phyloP scores from a whole-genome alignment of 2,113 vertebrate genomes.

The Dromas ardeola region DNA sequence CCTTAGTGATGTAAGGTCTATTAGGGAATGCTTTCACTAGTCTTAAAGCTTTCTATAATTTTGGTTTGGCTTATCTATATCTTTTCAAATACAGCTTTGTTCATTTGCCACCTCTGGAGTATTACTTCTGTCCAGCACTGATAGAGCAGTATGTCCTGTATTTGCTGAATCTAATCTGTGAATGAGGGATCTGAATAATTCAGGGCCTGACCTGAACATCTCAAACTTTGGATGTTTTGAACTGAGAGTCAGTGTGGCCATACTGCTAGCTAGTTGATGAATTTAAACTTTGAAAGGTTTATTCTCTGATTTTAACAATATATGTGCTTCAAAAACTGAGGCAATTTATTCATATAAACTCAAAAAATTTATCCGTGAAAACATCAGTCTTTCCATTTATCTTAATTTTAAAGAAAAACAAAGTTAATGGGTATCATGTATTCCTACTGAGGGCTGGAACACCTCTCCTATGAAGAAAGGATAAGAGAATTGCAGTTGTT shows the following conservation, averaged over 20 bases:
- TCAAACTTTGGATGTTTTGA: not conserved
- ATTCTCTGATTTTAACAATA: not conserved
- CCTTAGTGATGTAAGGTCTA: not conserved
- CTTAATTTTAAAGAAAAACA: not conserved
- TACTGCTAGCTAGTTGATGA: not conserved
- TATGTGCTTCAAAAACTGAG: not conserved
- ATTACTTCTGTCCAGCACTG: not conserved
- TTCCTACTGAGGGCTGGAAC: not conserved
- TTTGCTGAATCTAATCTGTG: not conserved
- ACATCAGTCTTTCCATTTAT: not conserved
- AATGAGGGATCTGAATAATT: not conserved
- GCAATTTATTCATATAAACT: not conserved
- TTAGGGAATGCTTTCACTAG: not conserved
- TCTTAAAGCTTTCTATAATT: not conserved
- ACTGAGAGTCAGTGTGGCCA: not conserved
- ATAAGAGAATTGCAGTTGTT: not conserved
- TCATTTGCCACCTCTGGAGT: not conserved
- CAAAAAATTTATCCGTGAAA: not conserved
- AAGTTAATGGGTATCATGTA: not conserved
- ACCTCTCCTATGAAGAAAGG: not conserved
- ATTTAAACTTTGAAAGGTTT: not conserved
- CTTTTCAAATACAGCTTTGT: not conserved
- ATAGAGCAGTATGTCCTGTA: not conserved
- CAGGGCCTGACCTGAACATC: not conserved
- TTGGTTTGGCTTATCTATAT: not conserved